These are phyloP conservation scores for Peucedramus taeniatus DNA, from an alignment of 2,113 vertebrate species.

Conservation along the genomic window DNA sequence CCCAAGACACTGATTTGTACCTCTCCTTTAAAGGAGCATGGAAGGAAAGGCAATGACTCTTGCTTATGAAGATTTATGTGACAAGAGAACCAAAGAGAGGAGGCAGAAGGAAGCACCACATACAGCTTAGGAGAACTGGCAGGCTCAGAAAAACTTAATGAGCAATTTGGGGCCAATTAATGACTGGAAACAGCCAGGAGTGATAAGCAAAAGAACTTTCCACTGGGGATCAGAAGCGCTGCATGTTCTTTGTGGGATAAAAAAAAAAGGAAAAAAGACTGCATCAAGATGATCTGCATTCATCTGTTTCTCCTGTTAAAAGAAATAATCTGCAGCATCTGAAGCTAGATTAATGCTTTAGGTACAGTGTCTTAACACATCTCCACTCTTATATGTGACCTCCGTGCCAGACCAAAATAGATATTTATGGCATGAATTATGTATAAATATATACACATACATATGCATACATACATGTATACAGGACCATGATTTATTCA, in stretches of 20 bases:
- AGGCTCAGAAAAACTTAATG: slow-evolving; percentile 34
- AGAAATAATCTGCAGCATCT: background rate
- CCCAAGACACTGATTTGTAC: background rate
- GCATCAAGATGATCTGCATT: background rate
- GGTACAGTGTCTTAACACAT: background rate
- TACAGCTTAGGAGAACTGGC: slow-evolving; percentile 1
- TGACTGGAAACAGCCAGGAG: background rate
- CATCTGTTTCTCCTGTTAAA: background rate
- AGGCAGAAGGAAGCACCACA: slow-evolving; percentile 19
- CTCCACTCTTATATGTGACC: background rate
- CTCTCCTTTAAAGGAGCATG: background rate
- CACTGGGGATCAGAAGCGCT: background rate
- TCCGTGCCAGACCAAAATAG: background rate
- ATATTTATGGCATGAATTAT: slow-evolving; percentile 13
- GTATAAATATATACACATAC: background rate
- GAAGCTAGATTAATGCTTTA: background rate
- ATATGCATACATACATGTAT: slow-evolving; percentile 35
- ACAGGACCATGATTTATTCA: slow-evolving; percentile 36
- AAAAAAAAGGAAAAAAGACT: background rate
- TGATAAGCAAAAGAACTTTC: slow-evolving; percentile 29
- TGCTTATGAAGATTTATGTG: slow-evolving; percentile 37
- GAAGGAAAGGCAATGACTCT: background rate
- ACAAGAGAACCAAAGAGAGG: slow-evolving; percentile 19
- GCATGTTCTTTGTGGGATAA: background rate
- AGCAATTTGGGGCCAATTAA: slow-evolving; percentile 53